phyloP scores from a whole-genome alignment of 2,888 invertebrate genomes.

The Crepidodera aurea region DNA sequence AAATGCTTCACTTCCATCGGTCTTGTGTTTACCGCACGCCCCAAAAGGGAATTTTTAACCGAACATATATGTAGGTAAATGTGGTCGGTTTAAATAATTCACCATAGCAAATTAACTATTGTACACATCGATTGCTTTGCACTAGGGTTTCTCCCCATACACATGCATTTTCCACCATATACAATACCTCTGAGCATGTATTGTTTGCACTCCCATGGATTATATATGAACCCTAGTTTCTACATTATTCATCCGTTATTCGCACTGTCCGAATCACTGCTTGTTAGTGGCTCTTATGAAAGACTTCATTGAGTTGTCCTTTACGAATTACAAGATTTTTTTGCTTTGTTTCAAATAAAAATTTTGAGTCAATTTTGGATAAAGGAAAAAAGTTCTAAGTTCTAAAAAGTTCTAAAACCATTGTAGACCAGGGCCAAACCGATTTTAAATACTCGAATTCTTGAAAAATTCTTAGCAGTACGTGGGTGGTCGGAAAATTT shows the following conservation, averaged over 20 bases:
- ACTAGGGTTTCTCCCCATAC: constrained; percentile 54
- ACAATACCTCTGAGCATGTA: constrained; percentile 57
- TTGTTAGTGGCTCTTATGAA: constrained; percentile 24
- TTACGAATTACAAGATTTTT: too few relatives aligned
- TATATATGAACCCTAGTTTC: constrained; percentile 54
- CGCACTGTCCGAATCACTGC: constrained; percentile 50
- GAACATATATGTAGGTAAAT: neutral
- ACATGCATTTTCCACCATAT: constrained; percentile 54
- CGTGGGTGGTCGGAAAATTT: too few relatives aligned
- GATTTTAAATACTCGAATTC: too few relatives aligned
- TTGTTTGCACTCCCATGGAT: constrained; percentile 54
- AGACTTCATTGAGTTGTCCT: neutral
- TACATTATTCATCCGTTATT: constrained; percentile 54
- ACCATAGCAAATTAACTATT: constrained; percentile 56
- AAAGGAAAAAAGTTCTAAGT: too few relatives aligned
- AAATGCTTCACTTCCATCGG: too few relatives aligned
- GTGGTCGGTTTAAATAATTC: constrained; percentile 54
- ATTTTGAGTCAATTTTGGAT: too few relatives aligned
- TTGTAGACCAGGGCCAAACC: too few relatives aligned
- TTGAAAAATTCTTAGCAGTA: too few relatives aligned
- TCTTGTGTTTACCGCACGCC: too few relatives aligned
- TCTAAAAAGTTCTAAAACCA: too few relatives aligned
- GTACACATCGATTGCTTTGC: constrained; percentile 56
- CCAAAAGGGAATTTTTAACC: neutral
- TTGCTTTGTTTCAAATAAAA: too few relatives aligned